Conservation (phyloP, 2,113 vertebrate genomes). For the Parus major region DNA sequence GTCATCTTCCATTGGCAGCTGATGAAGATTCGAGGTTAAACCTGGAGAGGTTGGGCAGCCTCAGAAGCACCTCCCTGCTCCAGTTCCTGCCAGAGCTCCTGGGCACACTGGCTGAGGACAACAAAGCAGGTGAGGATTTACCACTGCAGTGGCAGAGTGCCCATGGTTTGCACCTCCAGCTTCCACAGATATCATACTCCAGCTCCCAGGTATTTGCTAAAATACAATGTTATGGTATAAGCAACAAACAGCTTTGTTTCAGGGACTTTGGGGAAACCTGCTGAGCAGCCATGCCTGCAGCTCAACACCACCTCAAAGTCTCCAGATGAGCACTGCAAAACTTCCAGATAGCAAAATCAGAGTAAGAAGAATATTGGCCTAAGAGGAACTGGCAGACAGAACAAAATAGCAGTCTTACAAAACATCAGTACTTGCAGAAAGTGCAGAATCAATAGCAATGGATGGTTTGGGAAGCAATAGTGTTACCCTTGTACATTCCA, state of each 20-base stretch:
- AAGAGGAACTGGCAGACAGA: neutral
- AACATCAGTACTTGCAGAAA: neutral
- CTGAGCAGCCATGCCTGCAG: neutral
- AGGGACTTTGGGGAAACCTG: neutral
- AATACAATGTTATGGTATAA: rapidly evolving
- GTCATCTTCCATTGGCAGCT: neutral
- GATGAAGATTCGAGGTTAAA: neutral
- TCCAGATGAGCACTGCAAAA: neutral
- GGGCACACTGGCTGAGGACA: neutral
- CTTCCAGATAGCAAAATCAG: neutral
- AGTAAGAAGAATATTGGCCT: neutral
- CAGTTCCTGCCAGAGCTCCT: conserved; percentile 24
- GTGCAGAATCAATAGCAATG: neutral
- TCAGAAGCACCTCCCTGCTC: neutral
- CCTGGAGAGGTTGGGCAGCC: neutral
- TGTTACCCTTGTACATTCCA: neutral
- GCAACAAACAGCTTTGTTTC: neutral
- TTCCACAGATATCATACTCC: neutral
- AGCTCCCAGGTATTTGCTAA: neutral
- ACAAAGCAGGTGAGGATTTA: conserved; percentile 59
- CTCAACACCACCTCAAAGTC: neutral
- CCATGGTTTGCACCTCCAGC: neutral
- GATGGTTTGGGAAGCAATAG: neutral
- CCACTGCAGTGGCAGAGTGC: neutral
- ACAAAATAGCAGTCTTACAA: neutral